Evolutionary conservation across 2,797 vertebrate genomes (phyloP).

Genomic region (Trachops cirrhosus): DNA sequence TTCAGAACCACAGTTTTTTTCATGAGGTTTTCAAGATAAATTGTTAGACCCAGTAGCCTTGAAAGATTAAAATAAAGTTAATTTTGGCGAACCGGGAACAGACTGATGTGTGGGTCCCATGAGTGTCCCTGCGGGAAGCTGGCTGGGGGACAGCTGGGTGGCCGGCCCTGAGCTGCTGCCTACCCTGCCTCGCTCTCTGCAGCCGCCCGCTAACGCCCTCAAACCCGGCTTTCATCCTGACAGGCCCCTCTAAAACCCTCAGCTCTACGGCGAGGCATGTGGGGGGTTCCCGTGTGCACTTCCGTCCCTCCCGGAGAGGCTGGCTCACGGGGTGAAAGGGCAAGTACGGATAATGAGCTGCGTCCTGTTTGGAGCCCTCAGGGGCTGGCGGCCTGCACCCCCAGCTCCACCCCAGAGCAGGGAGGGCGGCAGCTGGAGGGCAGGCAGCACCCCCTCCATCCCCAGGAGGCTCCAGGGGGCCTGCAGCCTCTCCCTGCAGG

Average conservation of each 20-base stretch:
- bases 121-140: background rate
- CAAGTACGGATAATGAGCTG: background rate
- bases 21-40: background rate
- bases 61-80: background rate
- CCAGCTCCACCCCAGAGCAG: background rate
- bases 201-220: background rate
- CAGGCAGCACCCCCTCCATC: background rate
- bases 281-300: background rate
- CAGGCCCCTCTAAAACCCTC: background rate
- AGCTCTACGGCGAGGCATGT: no score
- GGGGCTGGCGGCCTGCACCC: background rate
- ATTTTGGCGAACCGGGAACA: background rate
- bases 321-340: background rate
- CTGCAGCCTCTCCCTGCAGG: constrained; percentile 45
- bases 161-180: no score
- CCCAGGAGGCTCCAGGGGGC: background rate
- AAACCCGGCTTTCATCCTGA: background rate
- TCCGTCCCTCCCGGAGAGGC: background rate
- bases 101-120: rapidly evolving
- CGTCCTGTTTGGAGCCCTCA: background rate
- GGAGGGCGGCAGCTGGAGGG: background rate
- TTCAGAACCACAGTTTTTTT: background rate
- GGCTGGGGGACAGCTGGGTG: background rate
- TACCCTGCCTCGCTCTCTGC: background rate
- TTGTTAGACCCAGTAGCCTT: background rate